Conservation (phyloP, 2,797 vertebrate genomes). For the Synanceia verrucosa region DNA sequence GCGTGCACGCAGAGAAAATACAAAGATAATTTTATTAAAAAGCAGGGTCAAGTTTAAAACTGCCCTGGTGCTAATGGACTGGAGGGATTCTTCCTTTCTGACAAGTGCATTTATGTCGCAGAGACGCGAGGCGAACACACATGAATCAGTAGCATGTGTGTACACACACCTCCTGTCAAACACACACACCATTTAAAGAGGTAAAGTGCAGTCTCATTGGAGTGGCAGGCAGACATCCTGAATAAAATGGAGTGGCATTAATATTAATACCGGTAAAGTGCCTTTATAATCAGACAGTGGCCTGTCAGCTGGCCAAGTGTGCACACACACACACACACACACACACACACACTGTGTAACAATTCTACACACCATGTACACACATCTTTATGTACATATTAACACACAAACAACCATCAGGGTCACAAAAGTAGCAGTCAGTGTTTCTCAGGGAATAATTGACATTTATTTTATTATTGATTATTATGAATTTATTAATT, state of each 20-base stretch:
- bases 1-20: constrained; percentile 10
- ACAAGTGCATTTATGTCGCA: constrained; percentile 60
- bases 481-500: too few species aligned
- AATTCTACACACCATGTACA: too few species aligned
- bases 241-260: constrained; percentile 88
- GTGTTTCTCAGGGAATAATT: too few species aligned
- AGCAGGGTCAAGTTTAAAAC: constrained; percentile 51
- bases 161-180: constrained; percentile 59
- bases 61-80: constrained; percentile 66
- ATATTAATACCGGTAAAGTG: constrained; percentile 88
- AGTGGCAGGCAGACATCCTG: constrained; percentile 85
- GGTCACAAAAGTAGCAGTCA: too few species aligned
- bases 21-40: constrained; percentile 48
- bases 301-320: constrained; percentile 79
- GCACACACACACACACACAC: constrained; percentile 65
- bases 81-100: constrained; percentile 53
- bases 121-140: constrained; percentile 40
- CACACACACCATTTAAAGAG: constrained; percentile 78
- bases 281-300: constrained; percentile 85
- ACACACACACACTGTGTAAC: constrained; percentile 31
- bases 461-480: too few species aligned
- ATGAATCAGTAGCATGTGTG: constrained; percentile 42
- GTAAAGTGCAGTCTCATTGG: constrained; percentile 80
- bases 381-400: too few species aligned
- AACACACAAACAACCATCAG: too few species aligned